Evolutionary conservation across 2,113 vertebrate genomes (phyloP).

Genomic region (Xiphophorus maculatus): DNA sequence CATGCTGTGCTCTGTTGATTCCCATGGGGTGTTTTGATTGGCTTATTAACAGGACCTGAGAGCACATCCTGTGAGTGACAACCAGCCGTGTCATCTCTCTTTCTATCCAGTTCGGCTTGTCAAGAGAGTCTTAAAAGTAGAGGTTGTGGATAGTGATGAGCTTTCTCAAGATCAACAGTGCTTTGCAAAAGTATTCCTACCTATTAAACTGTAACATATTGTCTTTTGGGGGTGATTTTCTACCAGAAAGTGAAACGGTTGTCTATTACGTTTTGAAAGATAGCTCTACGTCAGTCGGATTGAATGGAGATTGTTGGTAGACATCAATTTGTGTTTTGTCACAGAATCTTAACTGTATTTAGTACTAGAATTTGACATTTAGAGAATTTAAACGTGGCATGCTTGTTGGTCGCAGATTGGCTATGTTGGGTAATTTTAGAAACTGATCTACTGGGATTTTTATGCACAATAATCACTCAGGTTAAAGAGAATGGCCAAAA

Average conservation of each 20-base stretch:
- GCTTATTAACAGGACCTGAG: constrained; percentile 69
- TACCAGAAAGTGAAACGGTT: not conserved
- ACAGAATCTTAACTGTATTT: no score
- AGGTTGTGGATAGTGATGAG: no score
- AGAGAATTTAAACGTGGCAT: not conserved
- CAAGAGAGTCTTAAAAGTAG: not conserved
- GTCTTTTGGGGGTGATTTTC: not conserved
- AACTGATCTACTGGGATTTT: not conserved
- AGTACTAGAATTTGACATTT: no score
- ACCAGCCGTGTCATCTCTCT: constrained; percentile 21
- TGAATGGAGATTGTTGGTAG: no score
- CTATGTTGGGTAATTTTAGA: not conserved
- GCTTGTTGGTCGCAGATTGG: not conserved
- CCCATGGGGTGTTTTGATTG: constrained; percentile 63
- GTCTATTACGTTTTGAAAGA: no score
- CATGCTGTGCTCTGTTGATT: constrained; percentile 30
- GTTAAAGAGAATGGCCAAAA: no score
- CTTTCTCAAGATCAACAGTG: not conserved
- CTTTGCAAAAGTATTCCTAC: not conserved
- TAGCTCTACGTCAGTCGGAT: no score
- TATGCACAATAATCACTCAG: not conserved
- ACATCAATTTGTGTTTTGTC: no score
- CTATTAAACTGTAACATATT: not conserved
- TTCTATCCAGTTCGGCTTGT: not conserved
- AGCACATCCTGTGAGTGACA: constrained; percentile 37